A percentile compares a stretch with the other conserved stretches of the same genome.
phyloP scores from a whole-genome alignment of 2,888 invertebrate species.

The Lumbricus terrestris region DNA sequence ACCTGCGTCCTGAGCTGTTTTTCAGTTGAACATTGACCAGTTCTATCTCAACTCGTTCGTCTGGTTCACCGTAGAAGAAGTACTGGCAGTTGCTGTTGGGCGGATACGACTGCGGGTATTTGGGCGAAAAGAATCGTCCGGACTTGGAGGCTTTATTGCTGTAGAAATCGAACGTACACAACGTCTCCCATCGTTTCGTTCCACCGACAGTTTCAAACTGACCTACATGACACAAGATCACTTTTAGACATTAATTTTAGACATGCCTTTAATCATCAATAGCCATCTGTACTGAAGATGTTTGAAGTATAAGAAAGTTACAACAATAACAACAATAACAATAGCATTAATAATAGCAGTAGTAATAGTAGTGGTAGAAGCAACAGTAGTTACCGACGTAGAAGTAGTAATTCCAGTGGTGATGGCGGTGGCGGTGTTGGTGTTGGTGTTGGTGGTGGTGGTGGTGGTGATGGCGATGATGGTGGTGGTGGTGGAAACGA shows the following conservation, averaged over 20 bases:
- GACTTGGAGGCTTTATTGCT: constrained; percentile 44
- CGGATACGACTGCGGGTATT: constrained; percentile 58
- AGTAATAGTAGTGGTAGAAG: not conserved
- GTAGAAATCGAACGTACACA: constrained; percentile 51
- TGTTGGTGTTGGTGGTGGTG: constrained; percentile 4
- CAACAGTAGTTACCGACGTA: too few species aligned
- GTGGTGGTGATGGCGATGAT: constrained; percentile 5
- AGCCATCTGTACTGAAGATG: too few species aligned
- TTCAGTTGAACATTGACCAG: constrained; percentile 39
- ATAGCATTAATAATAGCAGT: not conserved
- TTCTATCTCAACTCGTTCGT: constrained; percentile 53
- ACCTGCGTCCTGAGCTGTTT: constrained; percentile 8
- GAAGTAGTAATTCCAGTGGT: not conserved
- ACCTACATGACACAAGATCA: constrained; percentile 41
- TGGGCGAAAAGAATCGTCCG: constrained; percentile 55
- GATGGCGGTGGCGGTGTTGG: not conserved
- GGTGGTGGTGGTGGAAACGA: not conserved
- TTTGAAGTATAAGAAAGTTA: too few species aligned
- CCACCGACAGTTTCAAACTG: constrained; percentile 48
- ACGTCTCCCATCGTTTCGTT: constrained; percentile 44
- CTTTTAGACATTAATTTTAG: not conserved
- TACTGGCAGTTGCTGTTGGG: constrained; percentile 57
- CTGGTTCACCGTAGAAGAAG: constrained; percentile 54
- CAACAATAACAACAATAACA: too few species aligned
- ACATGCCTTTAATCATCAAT: too few species aligned